Evolutionary conservation across 1,140 invertebrate genomes (phyloP).

Genomic region (Drosophila oshimai): DNA sequence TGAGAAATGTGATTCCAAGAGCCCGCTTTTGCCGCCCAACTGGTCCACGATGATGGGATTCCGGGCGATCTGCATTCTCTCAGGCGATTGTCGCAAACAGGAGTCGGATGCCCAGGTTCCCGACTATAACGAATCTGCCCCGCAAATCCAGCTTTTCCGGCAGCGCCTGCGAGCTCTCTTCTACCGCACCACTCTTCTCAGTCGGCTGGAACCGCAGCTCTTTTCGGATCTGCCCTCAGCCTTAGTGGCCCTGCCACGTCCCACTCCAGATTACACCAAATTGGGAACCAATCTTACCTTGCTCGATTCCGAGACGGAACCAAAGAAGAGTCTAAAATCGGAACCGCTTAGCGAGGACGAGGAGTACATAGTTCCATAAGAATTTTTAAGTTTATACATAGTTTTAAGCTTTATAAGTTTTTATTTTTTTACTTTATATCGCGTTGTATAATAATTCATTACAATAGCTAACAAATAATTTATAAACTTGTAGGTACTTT

Average conservation of each 20-base stretch:
- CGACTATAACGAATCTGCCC: conserved; percentile 25
- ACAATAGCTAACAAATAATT: conserved; percentile 50
- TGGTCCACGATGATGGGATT: conserved; percentile 72
- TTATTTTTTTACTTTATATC: conserved; percentile 64
- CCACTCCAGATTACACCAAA: background rate
- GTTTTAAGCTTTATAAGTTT: conserved; percentile 29
- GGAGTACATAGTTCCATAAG: conserved; percentile 8
- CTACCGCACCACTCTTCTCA: conserved; percentile 61
- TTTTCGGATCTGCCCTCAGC: conserved; percentile 39
- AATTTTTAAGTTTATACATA: background rate
- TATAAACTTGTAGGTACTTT: conserved; percentile 53
- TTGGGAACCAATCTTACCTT: background rate
- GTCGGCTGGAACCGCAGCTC: conserved; percentile 41
- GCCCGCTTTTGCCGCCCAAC: conserved; percentile 51
- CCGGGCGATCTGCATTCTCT: conserved; percentile 68
- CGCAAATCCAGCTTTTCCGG: conserved; percentile 49
- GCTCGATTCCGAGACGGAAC: background rate
- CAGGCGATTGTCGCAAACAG: conserved; percentile 20
- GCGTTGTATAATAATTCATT: conserved; percentile 29
- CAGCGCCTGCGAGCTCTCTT: conserved; percentile 60
- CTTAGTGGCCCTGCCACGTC: conserved; percentile 10
- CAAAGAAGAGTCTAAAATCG: conserved; percentile 1
- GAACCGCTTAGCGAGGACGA: conserved; percentile 29
- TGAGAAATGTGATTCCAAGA: background rate
- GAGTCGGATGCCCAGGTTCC: background rate